phyloP scores from a whole-genome alignment of 1,140 invertebrate species.

The Drosophila guanche region DNA sequence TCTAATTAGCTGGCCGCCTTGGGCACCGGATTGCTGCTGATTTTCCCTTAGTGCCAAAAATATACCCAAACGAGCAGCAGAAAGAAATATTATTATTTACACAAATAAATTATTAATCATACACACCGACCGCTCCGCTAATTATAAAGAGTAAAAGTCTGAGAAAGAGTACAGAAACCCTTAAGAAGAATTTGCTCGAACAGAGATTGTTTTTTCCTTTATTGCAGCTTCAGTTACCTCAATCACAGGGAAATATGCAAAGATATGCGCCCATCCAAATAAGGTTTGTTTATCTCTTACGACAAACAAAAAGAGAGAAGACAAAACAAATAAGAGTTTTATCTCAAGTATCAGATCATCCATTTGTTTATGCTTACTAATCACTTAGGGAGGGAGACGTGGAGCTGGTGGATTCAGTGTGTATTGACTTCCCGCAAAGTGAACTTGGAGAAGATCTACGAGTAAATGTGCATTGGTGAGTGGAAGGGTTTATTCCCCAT shows the following conservation, averaged over 20 bases:
- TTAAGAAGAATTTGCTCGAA: no score
- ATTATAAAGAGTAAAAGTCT: no score
- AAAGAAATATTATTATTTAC: slow-evolving; percentile 16
- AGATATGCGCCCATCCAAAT: not conserved
- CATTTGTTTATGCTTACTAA: slow-evolving; percentile 38
- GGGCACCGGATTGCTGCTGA: slow-evolving; percentile 35
- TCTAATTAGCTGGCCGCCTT: slow-evolving; percentile 65
- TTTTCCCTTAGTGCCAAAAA: slow-evolving; percentile 8
- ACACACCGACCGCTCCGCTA: no score
- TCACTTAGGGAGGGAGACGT: slow-evolving; percentile 2
- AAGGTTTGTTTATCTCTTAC: not conserved
- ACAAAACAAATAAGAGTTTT: slow-evolving; percentile 8
- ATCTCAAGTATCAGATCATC: slow-evolving; percentile 15
- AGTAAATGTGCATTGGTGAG: slow-evolving; percentile 1
- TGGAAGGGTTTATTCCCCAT: slow-evolving; percentile 1
- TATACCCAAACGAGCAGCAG: not conserved
- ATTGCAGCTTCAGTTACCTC: no score
- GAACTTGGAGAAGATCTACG: slow-evolving; percentile 1
- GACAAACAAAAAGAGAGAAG: slow-evolving; percentile 10
- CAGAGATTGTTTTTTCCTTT: no score
- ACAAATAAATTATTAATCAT: not conserved
- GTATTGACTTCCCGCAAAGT: not conserved
- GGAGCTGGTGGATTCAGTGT: not conserved
- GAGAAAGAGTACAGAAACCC: no score
- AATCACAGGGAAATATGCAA: not conserved